A percentile compares a stretch with the other conserved stretches of the same genome.
phyloP scores from a whole-genome alignment of 64 coral and sea anemone species.

The Stylophora pistillata region DNA sequence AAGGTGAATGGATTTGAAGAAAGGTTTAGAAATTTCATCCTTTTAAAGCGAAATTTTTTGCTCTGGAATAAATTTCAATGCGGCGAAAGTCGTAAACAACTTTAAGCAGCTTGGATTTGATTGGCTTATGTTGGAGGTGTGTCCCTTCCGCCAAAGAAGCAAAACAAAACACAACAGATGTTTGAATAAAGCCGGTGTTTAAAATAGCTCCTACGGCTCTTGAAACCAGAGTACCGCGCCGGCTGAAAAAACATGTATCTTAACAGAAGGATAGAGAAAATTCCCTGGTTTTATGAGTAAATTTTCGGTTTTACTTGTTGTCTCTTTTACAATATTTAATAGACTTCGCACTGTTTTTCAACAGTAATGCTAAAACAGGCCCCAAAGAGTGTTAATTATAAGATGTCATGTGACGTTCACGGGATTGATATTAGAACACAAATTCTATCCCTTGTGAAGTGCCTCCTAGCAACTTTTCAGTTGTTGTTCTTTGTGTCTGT shows the following conservation, averaged over 20 bases:
- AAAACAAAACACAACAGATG: conserved; percentile 17
- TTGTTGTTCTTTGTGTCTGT: background rate
- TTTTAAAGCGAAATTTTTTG: background rate
- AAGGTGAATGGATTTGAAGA: background rate
- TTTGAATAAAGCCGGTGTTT: conserved; percentile 32
- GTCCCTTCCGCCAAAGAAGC: background rate
- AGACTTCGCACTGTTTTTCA: background rate
- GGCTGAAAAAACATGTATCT: background rate
- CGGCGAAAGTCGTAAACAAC: conserved; percentile 40
- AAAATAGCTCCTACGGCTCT: background rate
- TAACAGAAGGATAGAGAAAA: background rate
- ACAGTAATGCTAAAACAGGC: conserved; percentile 4
- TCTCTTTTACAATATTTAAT: background rate
- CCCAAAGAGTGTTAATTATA: background rate
- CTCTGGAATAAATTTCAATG: background rate
- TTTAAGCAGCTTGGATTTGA: background rate
- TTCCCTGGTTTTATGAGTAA: background rate
- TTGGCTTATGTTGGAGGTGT: conserved; percentile 23
- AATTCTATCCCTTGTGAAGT: background rate
- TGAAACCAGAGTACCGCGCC: conserved; percentile 4
- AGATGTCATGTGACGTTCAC: background rate
- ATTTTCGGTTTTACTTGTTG: background rate
- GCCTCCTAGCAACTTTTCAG: conserved; percentile 1
- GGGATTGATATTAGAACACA: background rate
- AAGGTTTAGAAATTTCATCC: background rate